Evolutionary conservation across 2,888 invertebrate genomes (phyloP).

Genomic region (Drosophila meridiana): DNA sequence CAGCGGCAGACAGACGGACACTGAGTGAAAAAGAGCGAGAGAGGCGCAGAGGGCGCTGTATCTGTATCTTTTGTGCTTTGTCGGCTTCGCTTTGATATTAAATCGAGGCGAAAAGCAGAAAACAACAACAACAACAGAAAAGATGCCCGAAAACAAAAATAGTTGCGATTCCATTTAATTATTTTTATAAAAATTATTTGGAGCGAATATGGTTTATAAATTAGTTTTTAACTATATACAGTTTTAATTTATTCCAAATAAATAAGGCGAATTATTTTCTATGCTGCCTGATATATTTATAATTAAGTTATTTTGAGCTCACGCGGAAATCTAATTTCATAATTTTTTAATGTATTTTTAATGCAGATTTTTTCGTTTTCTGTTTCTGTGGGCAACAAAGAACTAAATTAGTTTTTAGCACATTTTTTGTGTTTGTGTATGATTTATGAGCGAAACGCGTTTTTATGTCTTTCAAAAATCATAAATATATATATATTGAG

Average conservation of each 20-base stretch:
- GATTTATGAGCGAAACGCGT: constrained; percentile 32
- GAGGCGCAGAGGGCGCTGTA: constrained; percentile 31
- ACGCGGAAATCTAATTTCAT: constrained; percentile 12
- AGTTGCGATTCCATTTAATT: constrained; percentile 53
- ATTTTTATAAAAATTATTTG: constrained; percentile 56
- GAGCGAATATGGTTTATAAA: constrained; percentile 4
- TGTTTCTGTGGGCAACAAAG: background rate
- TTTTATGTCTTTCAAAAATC: constrained; percentile 28
- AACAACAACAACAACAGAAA: constrained; percentile 31
- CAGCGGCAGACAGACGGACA: constrained; percentile 27
- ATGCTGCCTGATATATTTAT: background rate
- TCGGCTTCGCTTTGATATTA: constrained; percentile 75
- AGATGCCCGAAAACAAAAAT: constrained; percentile 28
- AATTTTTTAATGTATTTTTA: constrained; percentile 11
- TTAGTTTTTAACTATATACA: background rate
- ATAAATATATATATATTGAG: constrained; percentile 24
- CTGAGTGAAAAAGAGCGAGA: constrained; percentile 3
- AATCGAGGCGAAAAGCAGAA: constrained; percentile 64
- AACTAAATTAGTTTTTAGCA: constrained; percentile 17
- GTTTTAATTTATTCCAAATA: background rate
- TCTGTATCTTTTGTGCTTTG: constrained; percentile 60
- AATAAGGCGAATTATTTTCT: constrained; percentile 13
- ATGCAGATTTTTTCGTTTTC: background rate
- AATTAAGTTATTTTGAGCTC: background rate
- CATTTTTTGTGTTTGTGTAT: constrained; percentile 12